phyloP scores from a whole-genome alignment of 2,797 vertebrate genomes.

The Melopsittacus undulatus region DNA sequence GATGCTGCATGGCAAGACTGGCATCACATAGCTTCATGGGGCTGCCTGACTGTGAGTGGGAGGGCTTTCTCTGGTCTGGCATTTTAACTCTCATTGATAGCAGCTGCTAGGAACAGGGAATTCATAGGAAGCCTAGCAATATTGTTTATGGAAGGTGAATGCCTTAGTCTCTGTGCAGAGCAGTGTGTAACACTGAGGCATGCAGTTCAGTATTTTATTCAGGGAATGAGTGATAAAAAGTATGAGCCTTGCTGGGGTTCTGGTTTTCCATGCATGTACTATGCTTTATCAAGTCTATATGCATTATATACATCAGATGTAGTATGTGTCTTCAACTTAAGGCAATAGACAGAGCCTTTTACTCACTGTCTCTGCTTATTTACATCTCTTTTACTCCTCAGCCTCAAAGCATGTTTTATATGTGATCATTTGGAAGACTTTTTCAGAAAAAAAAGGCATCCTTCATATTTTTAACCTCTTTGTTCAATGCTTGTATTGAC shows the following conservation, averaged over 20 bases:
- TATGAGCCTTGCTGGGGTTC: neutral
- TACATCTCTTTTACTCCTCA: neutral
- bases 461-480: neutral
- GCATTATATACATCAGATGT: neutral
- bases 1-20: neutral
- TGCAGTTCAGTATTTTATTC: neutral
- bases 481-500: neutral
- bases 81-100: neutral
- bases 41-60: neutral
- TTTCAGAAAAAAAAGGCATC: rapidly evolving
- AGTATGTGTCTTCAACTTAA: neutral
- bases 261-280: neutral
- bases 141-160: neutral
- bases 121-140: neutral
- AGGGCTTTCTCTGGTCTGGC: neutral
- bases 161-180: neutral
- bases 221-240: neutral
- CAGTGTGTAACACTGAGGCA: rapidly evolving
- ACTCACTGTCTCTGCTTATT: neutral
- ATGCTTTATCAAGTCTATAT: neutral
- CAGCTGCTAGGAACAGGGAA: neutral
- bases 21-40: neutral
- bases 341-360: neutral
- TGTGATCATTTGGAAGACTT: neutral
- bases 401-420: neutral